A percentile compares a stretch with the other conserved stretches of the same genome.
These are phyloP conservation scores for Vandiemenella viatica DNA, from an alignment of 2,888 invertebrate genomes.

Conservation along the genomic window DNA sequence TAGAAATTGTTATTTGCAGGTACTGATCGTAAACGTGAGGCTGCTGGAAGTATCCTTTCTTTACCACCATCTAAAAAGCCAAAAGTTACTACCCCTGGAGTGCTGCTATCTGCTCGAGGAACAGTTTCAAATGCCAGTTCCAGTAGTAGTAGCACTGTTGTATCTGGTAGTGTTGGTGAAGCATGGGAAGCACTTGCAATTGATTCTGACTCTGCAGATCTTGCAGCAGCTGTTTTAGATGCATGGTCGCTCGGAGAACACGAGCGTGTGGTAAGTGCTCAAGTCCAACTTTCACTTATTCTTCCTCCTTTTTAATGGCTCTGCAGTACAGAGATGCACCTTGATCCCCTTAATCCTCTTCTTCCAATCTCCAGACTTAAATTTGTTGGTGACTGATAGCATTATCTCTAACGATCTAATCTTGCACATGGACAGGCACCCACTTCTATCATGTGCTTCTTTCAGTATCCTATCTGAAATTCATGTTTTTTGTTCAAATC, in stretches of 20 bases:
- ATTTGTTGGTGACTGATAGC: too few relatives aligned
- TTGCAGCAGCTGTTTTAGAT: conserved; percentile 58
- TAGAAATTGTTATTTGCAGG: too few relatives aligned
- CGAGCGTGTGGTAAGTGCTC: conserved; percentile 51
- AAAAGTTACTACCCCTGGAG: conserved; percentile 34
- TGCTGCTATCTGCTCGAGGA: too few relatives aligned
- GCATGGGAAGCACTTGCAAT: conserved; percentile 57
- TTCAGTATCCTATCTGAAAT: too few relatives aligned
- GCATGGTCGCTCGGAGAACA: conserved; percentile 65
- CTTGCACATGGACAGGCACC: too few relatives aligned
- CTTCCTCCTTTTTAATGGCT: background rate
- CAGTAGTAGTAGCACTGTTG: too few relatives aligned
- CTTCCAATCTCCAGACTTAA: too few relatives aligned
- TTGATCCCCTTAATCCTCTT: too few relatives aligned
- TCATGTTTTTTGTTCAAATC: too few relatives aligned
- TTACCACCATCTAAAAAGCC: conserved; percentile 45
- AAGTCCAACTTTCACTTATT: background rate
- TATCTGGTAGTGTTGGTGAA: conserved; percentile 26
- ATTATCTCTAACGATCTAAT: too few relatives aligned
- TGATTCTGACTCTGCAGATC: conserved; percentile 66
- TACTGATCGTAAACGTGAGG: conserved; percentile 56
- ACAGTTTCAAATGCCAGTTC: too few relatives aligned
- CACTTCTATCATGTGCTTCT: too few relatives aligned
- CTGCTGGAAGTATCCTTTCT: conserved; percentile 33
- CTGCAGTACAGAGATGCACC: background rate